phyloP scores from a whole-genome alignment of 2,888 invertebrate genomes.

The Ophioninae sp. region DNA sequence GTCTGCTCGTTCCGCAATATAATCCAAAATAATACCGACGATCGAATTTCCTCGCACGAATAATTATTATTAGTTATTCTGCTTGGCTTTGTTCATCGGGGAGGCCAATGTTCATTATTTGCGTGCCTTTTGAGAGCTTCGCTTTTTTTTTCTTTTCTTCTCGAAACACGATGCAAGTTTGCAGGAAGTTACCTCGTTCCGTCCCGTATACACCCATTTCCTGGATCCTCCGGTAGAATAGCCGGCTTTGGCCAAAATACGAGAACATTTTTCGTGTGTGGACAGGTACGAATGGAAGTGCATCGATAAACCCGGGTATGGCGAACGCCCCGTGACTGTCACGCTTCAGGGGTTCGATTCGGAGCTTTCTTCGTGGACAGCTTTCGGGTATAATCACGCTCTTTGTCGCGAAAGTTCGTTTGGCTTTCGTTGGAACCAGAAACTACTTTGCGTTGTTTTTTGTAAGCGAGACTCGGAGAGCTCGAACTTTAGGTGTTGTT shows the following conservation, averaged over 20 bases:
- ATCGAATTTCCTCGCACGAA: constrained; percentile 43
- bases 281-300: constrained; percentile 17
- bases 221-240: constrained; percentile 54
- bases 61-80: constrained; percentile 33
- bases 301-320: constrained; percentile 3
- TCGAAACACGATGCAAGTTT: constrained; percentile 16
- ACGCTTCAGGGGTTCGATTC: not conserved
- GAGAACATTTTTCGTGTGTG: not conserved
- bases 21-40: constrained; percentile 14
- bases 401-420: too few species aligned
- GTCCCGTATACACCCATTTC: constrained; percentile 63
- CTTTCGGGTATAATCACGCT: too few species aligned
- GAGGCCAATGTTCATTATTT: constrained; percentile 19
- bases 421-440: too few species aligned
- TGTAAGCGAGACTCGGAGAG: too few species aligned
- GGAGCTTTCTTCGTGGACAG: too few species aligned
- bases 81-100: not conserved
- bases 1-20: constrained; percentile 29
- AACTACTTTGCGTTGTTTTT: too few species aligned
- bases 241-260: constrained; percentile 25
- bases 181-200: constrained; percentile 59
- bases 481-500: too few species aligned
- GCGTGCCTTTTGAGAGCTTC: not conserved
- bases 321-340: not conserved
- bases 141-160: constrained; percentile 15